Evolutionary conservation across 2,113 vertebrate species (phyloP).

Genomic region (Bungarus multicinctus): DNA sequence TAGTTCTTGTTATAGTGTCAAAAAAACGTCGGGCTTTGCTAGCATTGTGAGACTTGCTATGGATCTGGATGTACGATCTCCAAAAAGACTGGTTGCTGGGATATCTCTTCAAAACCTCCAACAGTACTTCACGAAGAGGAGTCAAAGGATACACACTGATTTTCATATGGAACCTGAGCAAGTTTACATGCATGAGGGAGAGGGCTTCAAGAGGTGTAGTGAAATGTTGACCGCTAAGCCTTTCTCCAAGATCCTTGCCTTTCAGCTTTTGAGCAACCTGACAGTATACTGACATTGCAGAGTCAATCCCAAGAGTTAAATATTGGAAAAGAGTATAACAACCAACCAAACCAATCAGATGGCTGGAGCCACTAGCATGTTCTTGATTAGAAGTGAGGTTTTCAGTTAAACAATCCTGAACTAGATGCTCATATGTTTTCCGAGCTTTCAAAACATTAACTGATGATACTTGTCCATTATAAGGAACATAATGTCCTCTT

Average conservation of each 20-base stretch:
- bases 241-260: constrained; percentile 25
- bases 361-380: neutral
- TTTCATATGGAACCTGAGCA: constrained; percentile 81
- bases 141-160: constrained; percentile 76
- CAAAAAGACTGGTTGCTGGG: constrained; percentile 80
- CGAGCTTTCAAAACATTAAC: constrained; percentile 86
- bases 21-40: constrained; percentile 87
- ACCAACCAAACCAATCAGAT: constrained; percentile 70
- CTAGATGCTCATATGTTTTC: constrained; percentile 77
- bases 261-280: constrained; percentile 70
- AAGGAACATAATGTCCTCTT: constrained; percentile 60
- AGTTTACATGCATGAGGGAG: constrained; percentile 75
- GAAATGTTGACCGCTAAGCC: constrained; percentile 22
- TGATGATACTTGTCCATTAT: constrained; percentile 64
- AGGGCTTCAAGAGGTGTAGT: constrained; percentile 71
- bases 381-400: neutral
- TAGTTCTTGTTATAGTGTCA: constrained; percentile 71
- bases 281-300: constrained; percentile 71
- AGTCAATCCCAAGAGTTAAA: constrained; percentile 83
- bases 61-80: constrained; percentile 81
- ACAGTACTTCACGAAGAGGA: constrained; percentile 78
- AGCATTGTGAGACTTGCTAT: constrained; percentile 82
- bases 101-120: constrained; percentile 72
- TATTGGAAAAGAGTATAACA: constrained; percentile 94
- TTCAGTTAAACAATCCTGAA: constrained; percentile 64